Evolutionary conservation across 2,888 invertebrate genomes (phyloP), one percentile per base, ranked within the genome.

Genomic region (Halictus quadricinctus): DNA sequence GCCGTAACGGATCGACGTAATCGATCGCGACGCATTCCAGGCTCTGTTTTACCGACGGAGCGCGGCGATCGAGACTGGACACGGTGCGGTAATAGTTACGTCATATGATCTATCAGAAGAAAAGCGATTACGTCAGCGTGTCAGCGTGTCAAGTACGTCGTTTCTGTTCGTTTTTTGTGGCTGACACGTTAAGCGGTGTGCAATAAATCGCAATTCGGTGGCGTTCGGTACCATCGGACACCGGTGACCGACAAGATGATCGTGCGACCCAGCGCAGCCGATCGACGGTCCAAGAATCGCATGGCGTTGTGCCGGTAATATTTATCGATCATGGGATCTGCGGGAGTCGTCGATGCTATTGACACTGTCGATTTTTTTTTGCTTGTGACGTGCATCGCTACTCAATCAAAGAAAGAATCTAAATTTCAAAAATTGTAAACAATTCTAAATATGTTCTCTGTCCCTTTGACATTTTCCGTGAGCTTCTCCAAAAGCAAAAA

Each of bases 91-190:
- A 74, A 69, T 21, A 54, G 58, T 88, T 85, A 76, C 79, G 66
- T 84, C 66, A 76, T 58, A 58, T 46, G 77, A 81, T 48, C 69
- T 41, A 79, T 46, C n/a, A 43, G 73, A 58, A 76, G 79, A 80
- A 80, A 79, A 58, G 43, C 69, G 75, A 86, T 88, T 81, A 74
- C 79, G 72, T 81, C 72, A 79, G 75, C 36, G 72, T 66, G 29
- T 25, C 75, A 76, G 64, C 41, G 73, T 64, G 46, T 75, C 66
- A 7, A 50, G 29, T 50, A 15, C 29, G 70, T 72, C 25, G 48
- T 48, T 41, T 29, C 54, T 73, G 21, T 66, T 29, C n/a, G 15
- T 64, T 72, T 43, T 48, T 48, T 48, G 12, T 21, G 10, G 7
- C 41, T 36, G 29, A 64, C 29, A 36, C 29, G 64, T 36, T 36